A percentile compares a stretch with the other conserved stretches of the same genome.
phyloP scores from a whole-genome alignment of 2,797 vertebrate species.

The Scarus forsteni region DNA sequence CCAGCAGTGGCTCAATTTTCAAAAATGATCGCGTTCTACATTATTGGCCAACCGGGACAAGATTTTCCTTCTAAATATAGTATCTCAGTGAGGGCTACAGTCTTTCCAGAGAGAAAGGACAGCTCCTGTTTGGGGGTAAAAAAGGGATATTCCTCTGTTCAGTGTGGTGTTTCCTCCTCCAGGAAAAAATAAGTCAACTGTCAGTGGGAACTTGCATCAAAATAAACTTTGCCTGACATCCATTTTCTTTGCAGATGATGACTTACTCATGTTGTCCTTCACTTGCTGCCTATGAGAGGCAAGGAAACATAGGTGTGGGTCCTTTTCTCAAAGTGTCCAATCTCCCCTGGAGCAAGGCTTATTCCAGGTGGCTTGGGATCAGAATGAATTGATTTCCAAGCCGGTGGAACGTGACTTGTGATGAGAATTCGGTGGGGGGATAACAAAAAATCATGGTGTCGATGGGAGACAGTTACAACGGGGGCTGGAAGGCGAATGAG shows the following conservation, averaged over 20 bases:
- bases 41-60: slow-evolving; percentile 59
- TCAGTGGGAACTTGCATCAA: slow-evolving; percentile 58
- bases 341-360: slow-evolving; percentile 59
- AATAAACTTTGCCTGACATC: slow-evolving; percentile 69
- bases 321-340: slow-evolving; percentile 56
- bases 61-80: slow-evolving; percentile 71
- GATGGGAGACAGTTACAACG: slow-evolving; percentile 48
- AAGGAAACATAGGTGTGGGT: slow-evolving; percentile 46
- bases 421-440: slow-evolving; percentile 63
- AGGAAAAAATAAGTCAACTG: slow-evolving; percentile 48
- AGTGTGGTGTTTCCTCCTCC: slow-evolving; percentile 44
- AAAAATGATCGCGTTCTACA: slow-evolving; percentile 67
- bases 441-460: slow-evolving; percentile 65
- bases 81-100: slow-evolving; percentile 55
- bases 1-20: slow-evolving; percentile 65
- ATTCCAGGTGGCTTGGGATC: slow-evolving; percentile 76
- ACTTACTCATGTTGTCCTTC: slow-evolving; percentile 72
- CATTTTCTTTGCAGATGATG: slow-evolving; percentile 65
- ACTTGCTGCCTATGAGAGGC: slow-evolving; percentile 52
- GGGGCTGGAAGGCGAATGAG: slow-evolving; percentile 36
- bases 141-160: slow-evolving; percentile 72
- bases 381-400: slow-evolving; percentile 70
- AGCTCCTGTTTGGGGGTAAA: slow-evolving; percentile 53
- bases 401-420: slow-evolving; percentile 71
- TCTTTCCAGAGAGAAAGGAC: slow-evolving; percentile 61